These are phyloP conservation scores for Argyra leucocephala DNA, from an alignment of 2,888 invertebrate genomes.

Conservation along the genomic window DNA sequence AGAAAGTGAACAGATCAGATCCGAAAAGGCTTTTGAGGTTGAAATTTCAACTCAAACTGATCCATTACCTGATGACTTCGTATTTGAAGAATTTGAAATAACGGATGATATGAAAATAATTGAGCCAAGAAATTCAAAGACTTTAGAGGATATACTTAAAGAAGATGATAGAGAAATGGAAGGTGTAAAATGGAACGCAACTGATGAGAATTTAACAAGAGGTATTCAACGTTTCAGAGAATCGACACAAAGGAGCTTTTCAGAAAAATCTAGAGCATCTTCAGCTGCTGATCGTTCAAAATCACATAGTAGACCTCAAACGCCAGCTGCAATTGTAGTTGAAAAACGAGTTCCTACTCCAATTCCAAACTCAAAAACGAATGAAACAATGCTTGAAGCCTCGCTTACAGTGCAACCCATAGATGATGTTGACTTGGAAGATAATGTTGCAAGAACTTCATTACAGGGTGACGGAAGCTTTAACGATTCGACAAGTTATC, in stretches of 20 bases:
- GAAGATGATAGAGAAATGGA: constrained; percentile 33
- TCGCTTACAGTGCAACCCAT: constrained; percentile 57
- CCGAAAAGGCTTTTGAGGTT: constrained; percentile 47
- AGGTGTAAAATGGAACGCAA: constrained; percentile 31
- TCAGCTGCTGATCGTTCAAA: constrained; percentile 51
- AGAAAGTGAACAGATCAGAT: constrained; percentile 25
- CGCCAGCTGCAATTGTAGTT: constrained; percentile 53
- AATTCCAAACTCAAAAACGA: constrained; percentile 49
- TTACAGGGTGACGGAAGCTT: constrained; percentile 25
- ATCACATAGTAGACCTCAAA: constrained; percentile 49
- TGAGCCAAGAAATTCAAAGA: constrained; percentile 36
- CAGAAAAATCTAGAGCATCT: constrained; percentile 50
- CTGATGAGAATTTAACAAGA: constrained; percentile 49
- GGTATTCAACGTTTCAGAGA: constrained; percentile 48
- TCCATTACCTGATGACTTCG: constrained; percentile 68
- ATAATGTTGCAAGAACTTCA: constrained; percentile 23
- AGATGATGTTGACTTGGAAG: constrained; percentile 45
- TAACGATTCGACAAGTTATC: constrained; percentile 15
- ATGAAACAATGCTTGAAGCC: constrained; percentile 55
- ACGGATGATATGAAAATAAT: constrained; percentile 42
- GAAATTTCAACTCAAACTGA: constrained; percentile 79
- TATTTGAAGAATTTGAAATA: constrained; percentile 50
- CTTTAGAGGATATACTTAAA: constrained; percentile 39
- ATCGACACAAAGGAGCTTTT: constrained; percentile 49
- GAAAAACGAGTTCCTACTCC: constrained; percentile 54